Base-by-base conservation (phyloP, 2,888 invertebrate genomes). In the Drosophila percnosoma region DNA sequence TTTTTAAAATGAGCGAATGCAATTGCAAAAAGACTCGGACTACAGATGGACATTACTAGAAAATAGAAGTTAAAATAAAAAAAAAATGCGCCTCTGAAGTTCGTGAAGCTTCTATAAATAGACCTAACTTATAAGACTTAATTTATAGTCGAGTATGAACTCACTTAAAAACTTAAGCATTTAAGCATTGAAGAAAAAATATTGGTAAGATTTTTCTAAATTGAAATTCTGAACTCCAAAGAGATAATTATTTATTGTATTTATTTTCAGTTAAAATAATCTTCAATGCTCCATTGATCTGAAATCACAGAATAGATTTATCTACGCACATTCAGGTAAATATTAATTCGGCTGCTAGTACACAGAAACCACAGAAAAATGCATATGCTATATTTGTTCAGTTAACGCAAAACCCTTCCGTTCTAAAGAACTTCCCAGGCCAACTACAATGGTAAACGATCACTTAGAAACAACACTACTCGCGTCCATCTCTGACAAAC, bases 1-100 rank as follows among this genome's bases (percentile, higher is more conserved):
- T 40, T 34, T 48, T 49, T 40, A 34, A 57, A 61, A 54, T 54
- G 45, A 51, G 34, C 31, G 42, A 72, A 52, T 77, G 68, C 67
- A 77, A 60, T 77, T 73, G 60, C 45, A 40, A 31, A 38, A 38
- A 38, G 49, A 55, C 36, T 45, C 8, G 40, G 31, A 18, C 34
- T 52, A 2, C 24, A 51, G 34, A 55, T 38, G 58, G 38, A 11
- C 33, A 34, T 53, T 53, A 57, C 55, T n/a, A 27, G 15, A 31
- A 21, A 57, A 51, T 31, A 21, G 3, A 33, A n/a, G 18, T 6
- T 49, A 29, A 55, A 33, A 31, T 40, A 27, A 29, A 7, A 18
- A 40, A 15, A 33, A 49, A 29, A 18, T 18, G 6, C 31, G n/a
- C 15, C 8, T 53, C 24, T n/a, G n/a, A 51, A 5, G 49, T 4